These are phyloP conservation scores for Sinosuthora webbiana DNA, from an alignment of 2,113 vertebrate species.

Conservation along the genomic window DNA sequence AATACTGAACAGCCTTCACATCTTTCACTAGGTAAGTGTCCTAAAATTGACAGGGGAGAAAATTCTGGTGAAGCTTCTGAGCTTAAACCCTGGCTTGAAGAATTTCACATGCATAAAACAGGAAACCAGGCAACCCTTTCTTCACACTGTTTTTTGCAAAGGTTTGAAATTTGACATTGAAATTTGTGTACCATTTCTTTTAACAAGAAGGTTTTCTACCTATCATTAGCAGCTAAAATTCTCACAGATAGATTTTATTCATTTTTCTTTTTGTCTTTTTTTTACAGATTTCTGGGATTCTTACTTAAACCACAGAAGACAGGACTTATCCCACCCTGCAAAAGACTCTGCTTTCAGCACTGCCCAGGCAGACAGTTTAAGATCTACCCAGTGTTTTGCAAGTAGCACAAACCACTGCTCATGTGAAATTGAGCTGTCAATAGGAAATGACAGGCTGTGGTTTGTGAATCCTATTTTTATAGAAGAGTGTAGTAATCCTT, in stretches of 20 bases:
- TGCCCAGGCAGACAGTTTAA: constrained; percentile 3
- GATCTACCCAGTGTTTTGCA: constrained; percentile 1
- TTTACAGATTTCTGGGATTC: constrained; percentile 89
- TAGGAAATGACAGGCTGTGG: constrained; percentile 79
- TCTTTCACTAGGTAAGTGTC: not conserved
- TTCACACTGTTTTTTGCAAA: not conserved
- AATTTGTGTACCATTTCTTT: not conserved
- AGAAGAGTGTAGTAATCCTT: constrained; percentile 74
- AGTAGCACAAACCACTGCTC: constrained; percentile 65
- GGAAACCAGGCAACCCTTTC: not conserved
- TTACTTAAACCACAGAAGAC: constrained; percentile 70
- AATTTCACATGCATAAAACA: not conserved
- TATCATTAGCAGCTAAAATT: not conserved
- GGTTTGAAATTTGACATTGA: not conserved
- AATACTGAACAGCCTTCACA: not conserved
- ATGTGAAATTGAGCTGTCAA: constrained; percentile 79
- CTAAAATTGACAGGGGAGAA: not conserved
- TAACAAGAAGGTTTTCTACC: not conserved
- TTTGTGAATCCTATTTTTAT: constrained; percentile 89
- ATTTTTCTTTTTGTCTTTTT: not conserved
- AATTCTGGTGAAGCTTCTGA: not conserved
- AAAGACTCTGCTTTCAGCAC: constrained; percentile 20
- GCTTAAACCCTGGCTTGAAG: not conserved
- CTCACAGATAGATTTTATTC: not conserved
- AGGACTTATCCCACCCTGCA: not conserved